Percentiles rank a stretch among this genome's conserved stretches.
These are phyloP conservation scores for Channa argus DNA, from an alignment of 2,113 vertebrate genomes.

Conservation along the genomic window DNA sequence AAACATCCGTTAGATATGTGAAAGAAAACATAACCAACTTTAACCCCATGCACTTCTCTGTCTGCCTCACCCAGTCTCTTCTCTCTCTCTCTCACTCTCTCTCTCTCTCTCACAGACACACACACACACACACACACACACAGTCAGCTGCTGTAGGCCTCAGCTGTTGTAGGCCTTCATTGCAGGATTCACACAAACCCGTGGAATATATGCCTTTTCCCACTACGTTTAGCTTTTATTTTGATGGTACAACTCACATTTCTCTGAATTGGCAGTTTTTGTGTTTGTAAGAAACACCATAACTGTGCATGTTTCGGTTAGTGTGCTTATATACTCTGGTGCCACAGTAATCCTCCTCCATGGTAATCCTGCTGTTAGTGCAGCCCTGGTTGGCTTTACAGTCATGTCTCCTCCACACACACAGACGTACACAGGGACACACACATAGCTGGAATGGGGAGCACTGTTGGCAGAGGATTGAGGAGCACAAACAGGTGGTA, in stretches of 20 bases:
- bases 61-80: slow-evolving; percentile 51
- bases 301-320: slow-evolving; percentile 28
- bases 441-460: slow-evolving; percentile 69
- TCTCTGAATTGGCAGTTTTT: neutral
- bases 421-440: slow-evolving; percentile 37
- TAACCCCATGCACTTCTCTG: neutral
- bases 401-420: slow-evolving; percentile 41
- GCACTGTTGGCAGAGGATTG: slow-evolving; percentile 66
- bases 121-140: slow-evolving; percentile 9
- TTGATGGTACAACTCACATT: slow-evolving; percentile 4
- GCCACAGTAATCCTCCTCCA: slow-evolving; percentile 70
- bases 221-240: slow-evolving; percentile 19
- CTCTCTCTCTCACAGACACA: slow-evolving; percentile 6
- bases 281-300: slow-evolving; percentile 9
- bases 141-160: slow-evolving; percentile 64
- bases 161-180: slow-evolving; percentile 52
- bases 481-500: slow-evolving; percentile 74
- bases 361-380: slow-evolving; percentile 72
- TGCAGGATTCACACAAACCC: slow-evolving; percentile 13
- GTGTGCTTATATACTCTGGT: slow-evolving; percentile 54
- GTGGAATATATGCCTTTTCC: neutral
- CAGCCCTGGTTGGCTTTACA: slow-evolving; percentile 64
- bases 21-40: neutral
- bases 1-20: too few relatives aligned
- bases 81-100: slow-evolving; percentile 57